These are phyloP conservation scores for Cololabis saira DNA, from an alignment of 2,113 vertebrate species.

Conservation along the genomic window DNA sequence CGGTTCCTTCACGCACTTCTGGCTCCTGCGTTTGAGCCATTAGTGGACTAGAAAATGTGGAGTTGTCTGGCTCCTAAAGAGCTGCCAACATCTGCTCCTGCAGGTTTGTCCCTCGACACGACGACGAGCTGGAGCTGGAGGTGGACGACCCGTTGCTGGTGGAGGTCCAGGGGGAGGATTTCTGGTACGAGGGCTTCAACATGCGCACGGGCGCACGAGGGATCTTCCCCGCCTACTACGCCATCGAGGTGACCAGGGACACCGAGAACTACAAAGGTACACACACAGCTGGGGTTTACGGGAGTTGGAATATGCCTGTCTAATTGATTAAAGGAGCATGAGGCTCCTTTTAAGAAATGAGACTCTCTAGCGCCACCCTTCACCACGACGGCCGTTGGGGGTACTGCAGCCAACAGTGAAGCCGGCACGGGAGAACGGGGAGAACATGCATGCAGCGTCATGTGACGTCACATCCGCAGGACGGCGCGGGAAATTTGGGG, in stretches of 20 bases:
- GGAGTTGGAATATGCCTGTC: background rate
- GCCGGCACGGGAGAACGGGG: too few species aligned
- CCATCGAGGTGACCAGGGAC: slow-evolving; percentile 92
- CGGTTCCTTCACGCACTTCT: background rate
- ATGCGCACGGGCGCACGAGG: slow-evolving; percentile 92
- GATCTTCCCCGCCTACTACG: slow-evolving; percentile 96
- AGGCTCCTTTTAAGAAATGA: too few species aligned
- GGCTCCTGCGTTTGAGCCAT: background rate
- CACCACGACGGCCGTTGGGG: too few species aligned
- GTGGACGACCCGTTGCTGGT: slow-evolving; percentile 95
- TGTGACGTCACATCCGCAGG: too few species aligned
- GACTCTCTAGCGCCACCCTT: too few species aligned
- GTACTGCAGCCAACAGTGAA: too few species aligned
- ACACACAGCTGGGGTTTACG: background rate
- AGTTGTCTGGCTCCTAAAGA: background rate
- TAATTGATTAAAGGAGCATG: too few species aligned
- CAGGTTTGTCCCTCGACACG: slow-evolving; percentile 94
- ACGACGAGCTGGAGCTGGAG: slow-evolving; percentile 94
- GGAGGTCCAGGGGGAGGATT: slow-evolving; percentile 95
- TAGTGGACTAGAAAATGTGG: background rate
- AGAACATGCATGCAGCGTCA: too few species aligned
- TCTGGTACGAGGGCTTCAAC: slow-evolving; percentile 98
- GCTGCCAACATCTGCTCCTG: background rate
- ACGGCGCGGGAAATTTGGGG: too few species aligned
- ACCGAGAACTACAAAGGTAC: slow-evolving; percentile 87